These are phyloP conservation scores for Atractosteus spatula DNA, from an alignment of 2,113 vertebrate genomes.

Conservation along the genomic window DNA sequence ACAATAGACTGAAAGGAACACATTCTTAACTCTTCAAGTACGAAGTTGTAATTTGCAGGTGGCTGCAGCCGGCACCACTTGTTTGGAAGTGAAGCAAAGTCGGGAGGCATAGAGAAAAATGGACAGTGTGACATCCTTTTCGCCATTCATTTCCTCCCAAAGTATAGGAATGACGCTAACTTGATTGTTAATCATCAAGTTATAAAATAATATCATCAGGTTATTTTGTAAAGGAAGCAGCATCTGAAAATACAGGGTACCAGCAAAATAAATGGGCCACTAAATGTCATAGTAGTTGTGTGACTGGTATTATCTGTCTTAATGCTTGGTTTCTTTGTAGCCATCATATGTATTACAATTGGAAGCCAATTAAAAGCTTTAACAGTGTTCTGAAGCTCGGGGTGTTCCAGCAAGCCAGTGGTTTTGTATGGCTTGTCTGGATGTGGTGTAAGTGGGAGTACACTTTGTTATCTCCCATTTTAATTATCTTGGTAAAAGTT, in stretches of 20 bases:
- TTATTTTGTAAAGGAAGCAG: slow-evolving; percentile 17
- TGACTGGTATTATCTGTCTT: slow-evolving; percentile 1
- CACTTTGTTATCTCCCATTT: no score
- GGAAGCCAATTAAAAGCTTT: no score
- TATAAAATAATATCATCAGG: slow-evolving; percentile 28
- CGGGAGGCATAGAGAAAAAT: slow-evolving; percentile 4
- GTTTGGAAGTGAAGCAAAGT: slow-evolving; percentile 33
- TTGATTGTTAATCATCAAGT: slow-evolving; percentile 23
- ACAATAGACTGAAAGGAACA: slow-evolving; percentile 71
- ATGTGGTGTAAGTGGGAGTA: no score
- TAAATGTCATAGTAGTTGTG: background rate
- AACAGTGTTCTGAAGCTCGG: no score
- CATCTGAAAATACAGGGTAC: slow-evolving; percentile 1
- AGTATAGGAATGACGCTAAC: slow-evolving; percentile 24
- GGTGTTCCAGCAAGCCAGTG: no score
- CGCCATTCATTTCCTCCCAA: slow-evolving; percentile 22
- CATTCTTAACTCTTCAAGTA: slow-evolving; percentile 57
- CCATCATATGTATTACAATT: background rate
- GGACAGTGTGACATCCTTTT: slow-evolving; percentile 11
- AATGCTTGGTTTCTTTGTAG: slow-evolving; percentile 14
- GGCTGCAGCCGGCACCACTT: slow-evolving; percentile 53
- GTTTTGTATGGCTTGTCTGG: no score
- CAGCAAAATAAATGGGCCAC: slow-evolving; percentile 2
- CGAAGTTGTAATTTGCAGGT: slow-evolving; percentile 70
- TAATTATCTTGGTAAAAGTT: no score